Percentiles rank a stretch among this genome's conserved stretches.
These are phyloP conservation scores for Dinomys branickii DNA, from an alignment of 2,113 vertebrate genomes.

Conservation along the genomic window DNA sequence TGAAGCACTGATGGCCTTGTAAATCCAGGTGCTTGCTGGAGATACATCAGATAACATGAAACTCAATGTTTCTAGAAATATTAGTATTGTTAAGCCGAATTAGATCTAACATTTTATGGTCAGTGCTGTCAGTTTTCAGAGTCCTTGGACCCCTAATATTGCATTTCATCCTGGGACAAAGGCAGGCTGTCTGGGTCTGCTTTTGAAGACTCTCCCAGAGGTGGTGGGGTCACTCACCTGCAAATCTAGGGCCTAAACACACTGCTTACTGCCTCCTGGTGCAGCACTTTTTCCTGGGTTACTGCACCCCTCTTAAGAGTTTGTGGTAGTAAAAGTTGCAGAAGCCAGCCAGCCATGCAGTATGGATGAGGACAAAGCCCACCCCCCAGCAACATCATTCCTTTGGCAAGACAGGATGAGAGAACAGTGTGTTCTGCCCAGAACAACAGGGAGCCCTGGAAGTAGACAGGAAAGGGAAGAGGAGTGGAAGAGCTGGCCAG, in stretches of 20 bases:
- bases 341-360: background rate
- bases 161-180: background rate
- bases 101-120: background rate
- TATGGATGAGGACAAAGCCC: background rate
- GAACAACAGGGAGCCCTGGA: slow-evolving; percentile 39
- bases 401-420: background rate
- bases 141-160: background rate
- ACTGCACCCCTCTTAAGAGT: background rate
- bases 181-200: background rate
- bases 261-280: background rate
- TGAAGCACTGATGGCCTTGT: background rate
- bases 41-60: background rate
- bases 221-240: background rate
- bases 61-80: background rate
- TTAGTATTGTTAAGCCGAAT: background rate
- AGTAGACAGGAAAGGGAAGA: background rate
- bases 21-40: background rate
- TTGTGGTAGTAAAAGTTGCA: background rate
- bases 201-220: background rate
- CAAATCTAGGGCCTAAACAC: background rate
- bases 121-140: background rate
- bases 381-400: background rate
- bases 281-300: background rate
- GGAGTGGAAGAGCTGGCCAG: background rate
- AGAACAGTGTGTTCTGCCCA: background rate